Conservation (phyloP, 1,140 invertebrate species). For the Lanistes nyassanus region DNA sequence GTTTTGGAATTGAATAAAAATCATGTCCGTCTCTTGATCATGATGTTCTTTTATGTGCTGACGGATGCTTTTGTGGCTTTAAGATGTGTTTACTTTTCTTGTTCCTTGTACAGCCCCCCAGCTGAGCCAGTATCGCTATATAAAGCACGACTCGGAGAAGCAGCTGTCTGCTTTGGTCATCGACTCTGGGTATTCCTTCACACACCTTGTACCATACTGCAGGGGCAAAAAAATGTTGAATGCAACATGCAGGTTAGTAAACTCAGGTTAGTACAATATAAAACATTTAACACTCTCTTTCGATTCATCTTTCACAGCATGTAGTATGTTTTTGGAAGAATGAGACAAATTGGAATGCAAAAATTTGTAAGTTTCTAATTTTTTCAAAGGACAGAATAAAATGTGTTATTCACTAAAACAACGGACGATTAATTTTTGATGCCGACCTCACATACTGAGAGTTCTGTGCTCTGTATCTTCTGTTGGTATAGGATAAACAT, state of each 20-base stretch:
- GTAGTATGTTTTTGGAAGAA: too few relatives aligned
- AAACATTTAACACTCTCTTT: too few relatives aligned
- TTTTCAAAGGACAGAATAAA: too few relatives aligned
- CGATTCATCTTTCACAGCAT: too few relatives aligned
- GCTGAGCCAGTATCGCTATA: slow-evolving; percentile 70
- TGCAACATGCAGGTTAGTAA: slow-evolving; percentile 59
- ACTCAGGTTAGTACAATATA: background rate
- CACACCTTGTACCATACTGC: slow-evolving; percentile 94
- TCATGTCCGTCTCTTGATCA: background rate
- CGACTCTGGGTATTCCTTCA: slow-evolving; percentile 95
- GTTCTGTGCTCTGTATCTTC: background rate
- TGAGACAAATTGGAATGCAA: too few relatives aligned
- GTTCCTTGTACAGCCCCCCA: slow-evolving; percentile 65
- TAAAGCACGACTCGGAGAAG: slow-evolving; percentile 63
- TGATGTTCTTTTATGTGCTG: background rate
- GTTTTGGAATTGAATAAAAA: background rate
- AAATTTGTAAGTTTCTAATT: too few relatives aligned
- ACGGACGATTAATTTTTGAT: too few relatives aligned
- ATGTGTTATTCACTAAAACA: too few relatives aligned
- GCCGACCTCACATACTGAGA: background rate
- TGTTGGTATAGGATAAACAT: slow-evolving; percentile 82
- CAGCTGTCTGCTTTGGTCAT: slow-evolving; percentile 85
- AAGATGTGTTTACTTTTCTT: background rate
- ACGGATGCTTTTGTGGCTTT: background rate
- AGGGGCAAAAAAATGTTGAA: slow-evolving; percentile 85